These are phyloP conservation scores for Denticeps clupeoides DNA, from an alignment of 2,797 vertebrate species.

Conservation along the genomic window DNA sequence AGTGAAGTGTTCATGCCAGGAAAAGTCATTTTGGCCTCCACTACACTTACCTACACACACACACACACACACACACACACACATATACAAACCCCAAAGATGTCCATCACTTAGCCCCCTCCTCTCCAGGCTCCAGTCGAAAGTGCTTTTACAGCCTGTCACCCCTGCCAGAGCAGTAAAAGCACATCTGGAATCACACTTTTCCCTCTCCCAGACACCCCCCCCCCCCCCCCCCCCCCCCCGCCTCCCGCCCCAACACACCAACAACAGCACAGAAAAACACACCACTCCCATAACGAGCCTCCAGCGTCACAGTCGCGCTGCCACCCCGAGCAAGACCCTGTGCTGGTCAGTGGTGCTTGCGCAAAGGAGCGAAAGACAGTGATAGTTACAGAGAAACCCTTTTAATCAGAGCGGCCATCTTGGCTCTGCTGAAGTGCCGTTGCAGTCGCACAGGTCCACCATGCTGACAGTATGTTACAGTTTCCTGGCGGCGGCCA, in stretches of 20 bases:
- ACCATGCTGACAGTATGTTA: slow-evolving; percentile 9
- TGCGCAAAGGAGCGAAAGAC: slow-evolving; percentile 15
- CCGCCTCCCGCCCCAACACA: slow-evolving; percentile 26
- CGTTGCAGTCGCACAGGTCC: slow-evolving; percentile 22
- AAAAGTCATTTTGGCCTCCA: slow-evolving; percentile 48
- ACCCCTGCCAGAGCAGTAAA: slow-evolving; percentile 57
- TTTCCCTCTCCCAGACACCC: slow-evolving; percentile 33
- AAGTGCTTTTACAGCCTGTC: slow-evolving; percentile 49
- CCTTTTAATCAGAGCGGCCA: slow-evolving; percentile 31
- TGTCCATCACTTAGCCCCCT: slow-evolving; percentile 24
- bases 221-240: slow-evolving; percentile 1
- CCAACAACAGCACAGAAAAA: slow-evolving; percentile 42
- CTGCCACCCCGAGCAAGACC: slow-evolving; percentile 49
- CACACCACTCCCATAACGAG: slow-evolving; percentile 44
- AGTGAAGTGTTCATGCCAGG: slow-evolving; percentile 45
- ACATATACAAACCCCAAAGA: slow-evolving; percentile 17
- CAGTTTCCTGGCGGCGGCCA: slow-evolving; percentile 1
- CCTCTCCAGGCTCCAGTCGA: slow-evolving; percentile 37
- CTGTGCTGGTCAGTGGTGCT: not conserved
- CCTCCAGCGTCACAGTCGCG: slow-evolving; percentile 58
- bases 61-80: slow-evolving; percentile 20
- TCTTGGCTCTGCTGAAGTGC: slow-evolving; percentile 33
- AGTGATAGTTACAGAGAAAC: not conserved
- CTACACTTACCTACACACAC: not conserved
- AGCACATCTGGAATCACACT: slow-evolving; percentile 66